phyloP scores from a whole-genome alignment of 2,888 invertebrate genomes.

The Craniophora ligustri region DNA sequence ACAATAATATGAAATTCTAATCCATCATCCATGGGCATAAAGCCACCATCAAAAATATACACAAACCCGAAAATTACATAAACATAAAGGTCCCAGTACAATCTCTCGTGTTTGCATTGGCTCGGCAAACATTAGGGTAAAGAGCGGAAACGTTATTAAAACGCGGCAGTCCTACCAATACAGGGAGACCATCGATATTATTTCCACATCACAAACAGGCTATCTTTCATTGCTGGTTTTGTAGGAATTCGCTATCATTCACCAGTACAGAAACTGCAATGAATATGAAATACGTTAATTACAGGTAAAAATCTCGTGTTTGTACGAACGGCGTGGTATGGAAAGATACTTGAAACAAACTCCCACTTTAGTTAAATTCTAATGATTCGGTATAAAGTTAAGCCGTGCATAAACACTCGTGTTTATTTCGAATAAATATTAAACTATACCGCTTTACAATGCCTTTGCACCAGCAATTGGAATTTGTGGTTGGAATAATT shows the following conservation, averaged over 20 bases:
- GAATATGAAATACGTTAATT: constrained; percentile 1
- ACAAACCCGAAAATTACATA: constrained; percentile 60
- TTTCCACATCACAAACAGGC: not conserved
- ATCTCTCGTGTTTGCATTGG: constrained; percentile 79
- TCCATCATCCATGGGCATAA: constrained; percentile 30
- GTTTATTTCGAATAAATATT: constrained; percentile 51
- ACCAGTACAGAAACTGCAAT: constrained; percentile 27
- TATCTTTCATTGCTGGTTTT: constrained; percentile 48
- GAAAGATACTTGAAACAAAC: constrained; percentile 63
- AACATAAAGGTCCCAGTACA: constrained; percentile 66
- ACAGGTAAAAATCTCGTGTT: not conserved
- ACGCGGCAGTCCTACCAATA: constrained; percentile 63
- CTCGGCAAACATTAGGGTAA: constrained; percentile 80
- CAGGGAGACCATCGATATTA: not conserved
- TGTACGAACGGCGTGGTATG: constrained; percentile 27
- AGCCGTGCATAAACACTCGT: constrained; percentile 59
- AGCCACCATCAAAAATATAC: constrained; percentile 58
- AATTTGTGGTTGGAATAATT: constrained; percentile 18
- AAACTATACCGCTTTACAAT: constrained; percentile 16
- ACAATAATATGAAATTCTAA: constrained; percentile 33
- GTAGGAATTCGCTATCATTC: fast-evolving
- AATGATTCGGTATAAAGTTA: constrained; percentile 70
- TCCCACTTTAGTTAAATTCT: constrained; percentile 67
- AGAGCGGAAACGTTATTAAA: constrained; percentile 84
- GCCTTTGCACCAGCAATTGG: constrained; percentile 15